These are phyloP conservation scores for Noctua janthe DNA, from an alignment of 2,888 invertebrate species.

Conservation along the genomic window DNA sequence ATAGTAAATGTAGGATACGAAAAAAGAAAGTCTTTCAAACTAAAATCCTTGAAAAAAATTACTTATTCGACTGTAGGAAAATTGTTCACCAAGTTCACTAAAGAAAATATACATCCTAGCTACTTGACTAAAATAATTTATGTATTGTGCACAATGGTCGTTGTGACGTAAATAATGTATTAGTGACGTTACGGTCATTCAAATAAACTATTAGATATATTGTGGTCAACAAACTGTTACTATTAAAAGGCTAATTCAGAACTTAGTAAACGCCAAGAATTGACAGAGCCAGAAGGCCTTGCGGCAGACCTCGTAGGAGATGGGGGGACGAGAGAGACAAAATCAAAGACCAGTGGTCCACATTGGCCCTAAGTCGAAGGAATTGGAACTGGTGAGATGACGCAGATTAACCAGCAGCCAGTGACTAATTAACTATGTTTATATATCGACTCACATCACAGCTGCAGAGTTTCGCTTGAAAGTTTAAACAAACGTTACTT, in stretches of 20 bases:
- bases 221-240: not conserved
- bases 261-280: not conserved
- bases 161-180: slow-evolving; percentile 34
- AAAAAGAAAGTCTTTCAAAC: not conserved
- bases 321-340: not conserved
- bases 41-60: not conserved
- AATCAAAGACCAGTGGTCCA: not conserved
- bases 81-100: not conserved
- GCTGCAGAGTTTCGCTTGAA: no score
- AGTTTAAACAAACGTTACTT: not conserved
- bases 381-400: not conserved
- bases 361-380: not conserved
- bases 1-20: not conserved
- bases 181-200: slow-evolving; percentile 1
- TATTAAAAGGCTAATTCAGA: not conserved
- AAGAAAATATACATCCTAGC: not conserved
- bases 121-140: slow-evolving; percentile 32
- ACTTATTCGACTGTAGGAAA: not conserved
- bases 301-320: no score
- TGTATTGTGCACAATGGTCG: slow-evolving; percentile 8
- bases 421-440: no score
- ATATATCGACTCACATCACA: no score
- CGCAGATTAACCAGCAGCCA: no score
- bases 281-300: not conserved
- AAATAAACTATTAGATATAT: slow-evolving; percentile 13